A percentile compares a stretch with the other conserved stretches of the same genome.
These are phyloP conservation scores for Tapirus indicus DNA, from an alignment of 2,797 vertebrate species.

Conservation along the genomic window DNA sequence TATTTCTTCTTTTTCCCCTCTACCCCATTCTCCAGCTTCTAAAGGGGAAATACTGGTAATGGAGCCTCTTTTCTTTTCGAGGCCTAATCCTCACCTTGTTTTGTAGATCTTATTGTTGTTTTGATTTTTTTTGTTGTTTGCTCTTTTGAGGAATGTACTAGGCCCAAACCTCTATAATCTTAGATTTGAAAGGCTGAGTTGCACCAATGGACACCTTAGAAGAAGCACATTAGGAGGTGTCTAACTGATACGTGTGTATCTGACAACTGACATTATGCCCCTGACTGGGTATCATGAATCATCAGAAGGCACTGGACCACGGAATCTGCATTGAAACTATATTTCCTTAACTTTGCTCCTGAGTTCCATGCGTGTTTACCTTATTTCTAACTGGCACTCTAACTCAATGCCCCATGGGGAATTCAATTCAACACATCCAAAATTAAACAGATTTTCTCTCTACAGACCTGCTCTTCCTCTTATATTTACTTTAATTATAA, in stretches of 20 bases:
- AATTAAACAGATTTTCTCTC: background rate
- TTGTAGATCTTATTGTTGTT: background rate
- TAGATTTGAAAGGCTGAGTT: background rate
- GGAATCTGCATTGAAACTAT: background rate
- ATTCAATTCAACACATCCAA: background rate
- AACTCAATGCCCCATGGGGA: background rate
- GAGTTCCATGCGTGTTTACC: background rate
- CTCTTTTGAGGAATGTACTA: background rate
- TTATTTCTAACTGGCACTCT: background rate
- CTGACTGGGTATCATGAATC: background rate
- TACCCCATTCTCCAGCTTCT: background rate
- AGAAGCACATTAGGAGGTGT: fast-evolving
- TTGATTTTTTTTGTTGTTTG: background rate
- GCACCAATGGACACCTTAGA: background rate
- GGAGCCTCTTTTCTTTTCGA: background rate
- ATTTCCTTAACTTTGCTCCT: background rate
- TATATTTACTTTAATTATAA: slow-evolving; percentile 1
- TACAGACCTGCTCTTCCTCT: background rate
- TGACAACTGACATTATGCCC: background rate
- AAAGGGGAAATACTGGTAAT: background rate
- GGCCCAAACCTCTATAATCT: background rate
- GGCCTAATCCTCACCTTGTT: background rate
- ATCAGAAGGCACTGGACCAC: background rate
- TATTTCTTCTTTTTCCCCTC: background rate
- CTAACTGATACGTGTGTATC: background rate